Conservation (phyloP, 2,113 vertebrate species). For the Nibea coibor region DNA sequence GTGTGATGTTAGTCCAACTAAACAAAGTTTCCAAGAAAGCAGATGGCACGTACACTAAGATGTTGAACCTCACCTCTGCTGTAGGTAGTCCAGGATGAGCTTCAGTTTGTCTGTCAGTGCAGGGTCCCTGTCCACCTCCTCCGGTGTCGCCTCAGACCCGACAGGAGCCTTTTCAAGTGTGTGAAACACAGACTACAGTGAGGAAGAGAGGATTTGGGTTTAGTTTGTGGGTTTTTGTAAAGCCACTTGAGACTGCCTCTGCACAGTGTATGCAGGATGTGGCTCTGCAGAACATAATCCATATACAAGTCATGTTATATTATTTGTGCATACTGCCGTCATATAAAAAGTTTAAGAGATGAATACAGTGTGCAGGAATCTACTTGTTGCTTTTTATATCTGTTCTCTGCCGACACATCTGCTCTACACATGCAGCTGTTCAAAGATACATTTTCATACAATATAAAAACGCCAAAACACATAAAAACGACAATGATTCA, state of each 20-base stretch:
- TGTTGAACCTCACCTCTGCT: conserved; percentile 74
- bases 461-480: neutral
- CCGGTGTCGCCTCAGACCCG: neutral
- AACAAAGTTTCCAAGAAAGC: neutral
- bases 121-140: conserved; percentile 15
- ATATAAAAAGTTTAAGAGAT: conserved; percentile 8
- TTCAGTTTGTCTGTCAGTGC: conserved; percentile 65
- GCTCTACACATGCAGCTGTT: conserved; percentile 1
- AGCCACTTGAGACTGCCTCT: neutral
- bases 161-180: conserved; percentile 44
- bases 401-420: conserved; percentile 3
- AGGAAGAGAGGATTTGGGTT: neutral
- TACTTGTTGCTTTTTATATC: conserved; percentile 14
- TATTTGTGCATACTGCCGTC: conserved; percentile 9
- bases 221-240: neutral
- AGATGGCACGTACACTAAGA: too few relatives aligned
- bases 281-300: neutral
- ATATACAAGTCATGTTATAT: neutral
- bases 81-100: conserved; percentile 73
- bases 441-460: neutral
- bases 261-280: neutral
- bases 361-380: conserved; percentile 6
- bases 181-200: conserved; percentile 68
- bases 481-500: neutral
- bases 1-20: neutral